Base-by-base conservation (phyloP, 2,888 invertebrate species). In the Scaptomyza tumidula region DNA sequence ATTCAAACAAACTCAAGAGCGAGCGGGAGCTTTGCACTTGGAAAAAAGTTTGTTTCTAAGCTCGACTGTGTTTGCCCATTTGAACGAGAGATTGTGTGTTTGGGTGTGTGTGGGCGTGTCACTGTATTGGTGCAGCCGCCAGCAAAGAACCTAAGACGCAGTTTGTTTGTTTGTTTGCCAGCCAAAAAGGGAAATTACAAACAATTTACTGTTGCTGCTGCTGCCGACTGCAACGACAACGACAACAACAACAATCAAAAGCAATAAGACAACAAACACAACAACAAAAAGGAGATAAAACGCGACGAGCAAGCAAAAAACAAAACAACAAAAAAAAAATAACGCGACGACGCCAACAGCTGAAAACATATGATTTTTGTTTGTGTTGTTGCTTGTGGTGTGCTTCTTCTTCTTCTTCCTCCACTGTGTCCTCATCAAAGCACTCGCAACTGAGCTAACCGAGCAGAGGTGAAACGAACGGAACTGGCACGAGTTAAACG, bases 321-420 rank as follows among this genome's bases (percentile, higher is more conserved):
- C 31, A 58, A 33, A 35, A 35, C 41, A 50, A 44, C 44, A 71
- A 16, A 9, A 41, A 16, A 16, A 19, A 31, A 35, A 39, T 14
- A 24, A 24, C 24, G 24, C 14, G 14, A 11, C 37, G 14, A 55
- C 53, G 64, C 65, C 69, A 84, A 74, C 87, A 85, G 74, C 88
- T 82, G 71, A 87, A 80, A 89, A 89, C 89, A 89, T 87, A 89
- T 90, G 90, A 89, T 89, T 90, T 81, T 89, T 86, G 87, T 90
- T 86, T 87, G 83, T 85, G 83, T 80, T 88, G 73, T 85, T 76
- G 74, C 73, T 77, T 69, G 50, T 58, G 67, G 67, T 70, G 55
- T 46, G 65, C 58, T 48, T 57, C 59, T 45, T 68, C n/a, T n/a
- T n/a, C n/a, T n/a, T n/a, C n/a, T n/a, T n/a, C n/a, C n/a, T n/a